Evolutionary conservation across 2,888 invertebrate genomes (phyloP), one percentile per base, ranked within the genome.

Genomic region (Entomobrya proxima): DNA sequence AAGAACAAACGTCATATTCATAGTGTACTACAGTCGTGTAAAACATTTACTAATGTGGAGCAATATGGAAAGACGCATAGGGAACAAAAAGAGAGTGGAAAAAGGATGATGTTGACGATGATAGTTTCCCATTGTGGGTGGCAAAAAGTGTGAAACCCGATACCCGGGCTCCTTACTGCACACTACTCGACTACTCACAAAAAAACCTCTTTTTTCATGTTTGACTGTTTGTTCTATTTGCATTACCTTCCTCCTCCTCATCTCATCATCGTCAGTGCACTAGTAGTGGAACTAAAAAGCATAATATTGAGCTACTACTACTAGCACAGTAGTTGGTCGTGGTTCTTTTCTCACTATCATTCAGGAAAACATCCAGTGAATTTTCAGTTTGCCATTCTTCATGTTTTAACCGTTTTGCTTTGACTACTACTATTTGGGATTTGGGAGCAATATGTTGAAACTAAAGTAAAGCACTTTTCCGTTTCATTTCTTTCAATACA

Each of bases 41-140:
- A 13, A 77, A 21, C 40, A 18, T 78, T 80, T 72, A 74, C 72
- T 81, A 81, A 81, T 79, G 52, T 69, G 18, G 69, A 79, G 44
- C 67, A 35, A 24, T n/a, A n/a, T 74, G 7, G 52, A 67, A 79
- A 67, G 61, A 77, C 37, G 18, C 15, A 52, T 11, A 40, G 27
- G 58, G 69, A 69, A 69, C 24, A 77, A 47, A 77, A 77, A 32
- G 77, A 37, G 37, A 40, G 58, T 77, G 18, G 52, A 80, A 80
- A 80, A 72, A 61, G 58, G 67, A 52, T 72, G 81, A 55, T 79
- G 79, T 47, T 78, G 84, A 58, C 67, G 83, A 78, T 78, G 77
- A 85, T 87, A 89, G 88, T 88, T 89, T 88, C 89, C 89, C 90
- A 89, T 90, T 90, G 90, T 89, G 90, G 90, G 90, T 89, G 90